These are phyloP conservation scores for Macropodus opercularis DNA, from an alignment of 2,797 vertebrate species.

Conservation along the genomic window DNA sequence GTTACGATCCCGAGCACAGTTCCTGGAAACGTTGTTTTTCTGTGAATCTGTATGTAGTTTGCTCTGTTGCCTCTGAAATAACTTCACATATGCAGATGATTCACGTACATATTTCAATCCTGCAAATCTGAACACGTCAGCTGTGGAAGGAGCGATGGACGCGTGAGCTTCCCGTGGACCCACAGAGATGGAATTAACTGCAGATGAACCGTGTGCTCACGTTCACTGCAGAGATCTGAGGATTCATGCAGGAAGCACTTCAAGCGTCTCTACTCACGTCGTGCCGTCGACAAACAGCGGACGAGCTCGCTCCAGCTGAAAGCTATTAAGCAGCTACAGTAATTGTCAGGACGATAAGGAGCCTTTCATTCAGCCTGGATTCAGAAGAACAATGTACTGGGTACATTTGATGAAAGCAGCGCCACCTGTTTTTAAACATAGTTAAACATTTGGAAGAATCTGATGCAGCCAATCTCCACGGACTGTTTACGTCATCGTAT, in stretches of 20 bases:
- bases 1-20: no score
- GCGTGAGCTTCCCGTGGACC: neutral
- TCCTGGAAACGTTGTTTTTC: no score
- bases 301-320: slow-evolving; percentile 48
- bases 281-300: slow-evolving; percentile 39
- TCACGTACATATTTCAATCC: no score
- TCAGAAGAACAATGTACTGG: slow-evolving; percentile 21
- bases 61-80: no score
- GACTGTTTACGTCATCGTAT: no score
- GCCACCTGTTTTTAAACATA: neutral
- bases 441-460: neutral
- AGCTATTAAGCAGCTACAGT: slow-evolving; percentile 49
- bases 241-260: slow-evolving; percentile 28
- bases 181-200: neutral
- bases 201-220: no score
- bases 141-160: no score
- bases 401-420: neutral
- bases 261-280: slow-evolving; percentile 40
- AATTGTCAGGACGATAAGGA: slow-evolving; percentile 46
- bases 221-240: neutral
- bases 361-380: slow-evolving; percentile 30
- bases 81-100: no score
- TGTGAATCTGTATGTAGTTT: no score
- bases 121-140: no score
- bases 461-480: neutral